phyloP scores from a whole-genome alignment of 2,113 vertebrate genomes.

The Nicator chloris region DNA sequence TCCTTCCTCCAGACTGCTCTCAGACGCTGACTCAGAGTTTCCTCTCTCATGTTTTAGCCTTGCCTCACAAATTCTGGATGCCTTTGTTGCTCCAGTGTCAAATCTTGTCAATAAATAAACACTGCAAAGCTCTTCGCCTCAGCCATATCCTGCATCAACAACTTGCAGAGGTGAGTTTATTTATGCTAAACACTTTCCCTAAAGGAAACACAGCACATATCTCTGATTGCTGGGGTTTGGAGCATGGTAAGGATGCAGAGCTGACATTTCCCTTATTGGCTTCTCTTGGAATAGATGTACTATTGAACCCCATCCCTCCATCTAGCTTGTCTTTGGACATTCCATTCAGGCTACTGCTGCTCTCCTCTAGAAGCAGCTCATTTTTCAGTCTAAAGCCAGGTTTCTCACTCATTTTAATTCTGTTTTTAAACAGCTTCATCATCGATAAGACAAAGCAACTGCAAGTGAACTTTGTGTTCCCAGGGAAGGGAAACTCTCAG shows the following conservation, averaged over 20 bases:
- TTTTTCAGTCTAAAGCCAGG: not conserved
- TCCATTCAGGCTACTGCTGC: not conserved
- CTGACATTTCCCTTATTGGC: not conserved
- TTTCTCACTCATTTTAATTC: not conserved
- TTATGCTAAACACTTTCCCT: not conserved
- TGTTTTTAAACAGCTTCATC: not conserved
- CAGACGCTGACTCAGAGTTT: not conserved
- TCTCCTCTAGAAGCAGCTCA: not conserved
- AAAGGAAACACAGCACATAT: not conserved
- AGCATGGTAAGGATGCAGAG: not conserved
- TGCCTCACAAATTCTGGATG: not conserved
- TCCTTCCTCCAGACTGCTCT: not conserved
- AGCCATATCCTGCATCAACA: not conserved
- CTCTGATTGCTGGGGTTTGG: not conserved
- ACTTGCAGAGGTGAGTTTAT: not conserved
- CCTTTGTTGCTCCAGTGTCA: not conserved
- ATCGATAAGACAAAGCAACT: not conserved
- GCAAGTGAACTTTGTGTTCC: not conserved
- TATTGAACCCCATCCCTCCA: not conserved
- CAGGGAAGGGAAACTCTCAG: not conserved
- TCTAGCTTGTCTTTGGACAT: not conserved
- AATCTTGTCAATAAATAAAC: not conserved
- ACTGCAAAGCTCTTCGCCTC: not conserved
- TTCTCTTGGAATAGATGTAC: not conserved
- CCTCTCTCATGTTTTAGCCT: not conserved